A percentile compares a stretch with the other conserved stretches of the same genome.
phyloP scores from a whole-genome alignment of 2,113 vertebrate species.

The Tiliqua scincoides region DNA sequence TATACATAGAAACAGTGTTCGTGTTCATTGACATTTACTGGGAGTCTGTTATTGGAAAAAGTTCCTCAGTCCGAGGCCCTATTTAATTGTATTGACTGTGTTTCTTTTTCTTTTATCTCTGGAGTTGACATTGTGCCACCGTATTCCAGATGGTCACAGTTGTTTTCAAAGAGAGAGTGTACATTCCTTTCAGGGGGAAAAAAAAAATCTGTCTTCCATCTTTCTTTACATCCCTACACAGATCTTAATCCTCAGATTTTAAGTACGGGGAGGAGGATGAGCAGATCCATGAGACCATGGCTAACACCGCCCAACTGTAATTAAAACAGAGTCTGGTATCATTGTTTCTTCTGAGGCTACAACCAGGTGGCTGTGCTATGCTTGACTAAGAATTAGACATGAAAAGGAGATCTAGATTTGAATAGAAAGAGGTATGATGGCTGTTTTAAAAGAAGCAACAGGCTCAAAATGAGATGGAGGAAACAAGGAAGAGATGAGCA shows the following conservation, averaged over 20 bases:
- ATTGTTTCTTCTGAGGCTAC: conserved; percentile 63
- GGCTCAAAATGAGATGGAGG: conserved; percentile 60
- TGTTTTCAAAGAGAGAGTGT: conserved; percentile 72
- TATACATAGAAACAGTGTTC: background rate
- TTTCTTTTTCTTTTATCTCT: conserved; percentile 52
- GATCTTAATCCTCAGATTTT: conserved; percentile 62
- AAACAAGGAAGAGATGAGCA: conserved; percentile 43
- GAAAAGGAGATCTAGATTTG: conserved; percentile 66
- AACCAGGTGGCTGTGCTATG: conserved; percentile 73
- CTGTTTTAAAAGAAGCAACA: conserved; percentile 61
- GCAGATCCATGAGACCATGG: conserved; percentile 57
- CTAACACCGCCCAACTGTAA: conserved; percentile 44
- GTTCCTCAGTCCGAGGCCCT: conserved; percentile 27
- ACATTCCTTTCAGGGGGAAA: conserved; percentile 67
- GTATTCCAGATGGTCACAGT: conserved; percentile 68
- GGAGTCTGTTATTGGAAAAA: conserved; percentile 34
- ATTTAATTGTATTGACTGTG: conserved; percentile 51
- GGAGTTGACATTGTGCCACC: conserved; percentile 61
- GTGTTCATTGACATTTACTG: conserved; percentile 12
- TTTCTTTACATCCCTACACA: conserved; percentile 60
- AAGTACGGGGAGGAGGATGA: conserved; percentile 64
- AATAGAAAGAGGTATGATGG: conserved; percentile 65
- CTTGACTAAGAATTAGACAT: conserved; percentile 74
- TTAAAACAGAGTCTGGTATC: conserved; percentile 52
- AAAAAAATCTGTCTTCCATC: conserved; percentile 61